A percentile compares a stretch with the other conserved stretches of the same genome.
Conservation (phyloP, 2,888 invertebrate species). For the Heteropelma amictum region DNA sequence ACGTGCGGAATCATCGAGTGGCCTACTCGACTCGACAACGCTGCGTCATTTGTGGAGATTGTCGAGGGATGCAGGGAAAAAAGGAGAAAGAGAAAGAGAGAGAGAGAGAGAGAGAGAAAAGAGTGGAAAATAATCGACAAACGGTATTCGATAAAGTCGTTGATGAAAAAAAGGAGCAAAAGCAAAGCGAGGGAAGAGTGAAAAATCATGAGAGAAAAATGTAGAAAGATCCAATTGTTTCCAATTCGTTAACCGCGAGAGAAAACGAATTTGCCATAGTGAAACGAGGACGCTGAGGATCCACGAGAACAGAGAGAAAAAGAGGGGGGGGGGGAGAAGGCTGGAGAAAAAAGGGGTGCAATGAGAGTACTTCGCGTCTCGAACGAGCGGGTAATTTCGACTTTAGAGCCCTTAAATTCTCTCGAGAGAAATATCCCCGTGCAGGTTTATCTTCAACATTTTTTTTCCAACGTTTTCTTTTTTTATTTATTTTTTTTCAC, state of each 20-base stretch:
- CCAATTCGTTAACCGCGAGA: slow-evolving; percentile 40
- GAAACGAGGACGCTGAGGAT: slow-evolving; percentile 1
- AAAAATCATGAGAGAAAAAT: not conserved
- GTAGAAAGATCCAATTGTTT: slow-evolving; percentile 30
- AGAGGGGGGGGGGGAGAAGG: not conserved
- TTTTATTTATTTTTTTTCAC: slow-evolving; percentile 1
- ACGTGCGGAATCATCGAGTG: too few species aligned
- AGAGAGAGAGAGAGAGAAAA: not conserved
- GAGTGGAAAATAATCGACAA: not conserved
- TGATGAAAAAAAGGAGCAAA: not conserved
- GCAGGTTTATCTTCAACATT: not conserved
- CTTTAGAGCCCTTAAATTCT: slow-evolving; percentile 43
- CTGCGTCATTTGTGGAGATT: too few species aligned
- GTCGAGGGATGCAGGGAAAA: too few species aligned
- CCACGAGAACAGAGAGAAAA: not conserved
- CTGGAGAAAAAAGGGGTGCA: not conserved
- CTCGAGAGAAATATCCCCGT: slow-evolving; percentile 14
- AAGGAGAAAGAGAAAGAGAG: not conserved
- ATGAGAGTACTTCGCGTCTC: slow-evolving; percentile 36
- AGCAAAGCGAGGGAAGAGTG: not conserved
- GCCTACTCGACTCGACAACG: too few species aligned
- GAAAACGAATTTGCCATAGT: slow-evolving; percentile 3
- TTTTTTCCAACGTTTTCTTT: not conserved
- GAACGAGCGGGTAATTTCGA: slow-evolving; percentile 41
- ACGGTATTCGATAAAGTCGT: not conserved